A percentile compares a stretch with the other conserved stretches of the same genome.
Evolutionary conservation across 2,888 invertebrate genomes (phyloP).

Genomic region (Platycnemis pennipes): DNA sequence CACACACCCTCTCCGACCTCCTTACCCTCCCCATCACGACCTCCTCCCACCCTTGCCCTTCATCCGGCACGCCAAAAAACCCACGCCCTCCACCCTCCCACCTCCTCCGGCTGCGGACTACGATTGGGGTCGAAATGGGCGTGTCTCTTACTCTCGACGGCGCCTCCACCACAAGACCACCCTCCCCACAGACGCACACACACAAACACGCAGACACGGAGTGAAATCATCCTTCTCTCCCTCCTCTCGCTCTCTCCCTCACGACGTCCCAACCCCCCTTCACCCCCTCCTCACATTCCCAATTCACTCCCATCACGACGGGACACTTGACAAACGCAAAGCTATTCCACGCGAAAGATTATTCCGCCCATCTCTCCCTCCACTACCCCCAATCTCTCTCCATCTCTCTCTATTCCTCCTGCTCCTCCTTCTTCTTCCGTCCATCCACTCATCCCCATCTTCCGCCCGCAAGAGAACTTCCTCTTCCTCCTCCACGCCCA

Average conservation of each 20-base stretch:
- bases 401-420: neutral
- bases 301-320: neutral
- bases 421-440: too few relatives aligned
- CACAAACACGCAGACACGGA: neutral
- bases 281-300: neutral
- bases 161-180: neutral
- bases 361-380: neutral
- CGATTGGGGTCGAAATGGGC: slow-evolving; percentile 30
- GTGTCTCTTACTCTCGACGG: neutral
- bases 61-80: neutral
- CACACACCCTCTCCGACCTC: neutral
- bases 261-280: neutral
- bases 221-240: neutral
- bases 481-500: neutral
- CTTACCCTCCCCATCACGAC: neutral
- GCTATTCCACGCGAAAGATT: neutral
- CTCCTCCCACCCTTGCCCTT: neutral
- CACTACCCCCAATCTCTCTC: neutral
- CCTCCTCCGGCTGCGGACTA: neutral
- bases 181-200: neutral
- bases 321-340: neutral
- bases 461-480: too few relatives aligned
- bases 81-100: neutral
- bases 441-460: too few relatives aligned
- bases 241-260: neutral